phyloP scores from a whole-genome alignment of 2,113 vertebrate species.

The Zosterops japonicus region DNA sequence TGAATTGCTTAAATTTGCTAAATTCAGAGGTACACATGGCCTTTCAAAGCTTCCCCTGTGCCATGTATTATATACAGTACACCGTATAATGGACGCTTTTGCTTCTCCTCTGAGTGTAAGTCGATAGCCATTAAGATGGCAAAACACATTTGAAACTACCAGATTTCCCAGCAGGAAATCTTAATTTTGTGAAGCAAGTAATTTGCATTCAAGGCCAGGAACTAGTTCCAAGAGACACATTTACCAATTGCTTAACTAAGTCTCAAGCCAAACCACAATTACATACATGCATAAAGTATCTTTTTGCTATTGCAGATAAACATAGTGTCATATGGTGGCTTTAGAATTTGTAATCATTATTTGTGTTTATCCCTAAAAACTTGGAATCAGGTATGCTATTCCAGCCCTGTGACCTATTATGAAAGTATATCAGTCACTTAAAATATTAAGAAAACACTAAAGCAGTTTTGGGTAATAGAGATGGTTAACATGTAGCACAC shows the following conservation, averaged over 20 bases:
- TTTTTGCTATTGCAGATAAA: background rate
- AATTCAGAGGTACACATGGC: background rate
- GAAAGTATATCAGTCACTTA: background rate
- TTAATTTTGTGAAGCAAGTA: slow-evolving; percentile 44
- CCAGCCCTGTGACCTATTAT: background rate
- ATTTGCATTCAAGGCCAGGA: slow-evolving; percentile 11
- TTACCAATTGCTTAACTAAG: slow-evolving; percentile 12
- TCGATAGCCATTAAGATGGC: background rate
- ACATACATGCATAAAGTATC: background rate
- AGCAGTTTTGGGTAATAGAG: background rate
- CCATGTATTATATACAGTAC: background rate
- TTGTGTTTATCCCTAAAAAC: background rate
- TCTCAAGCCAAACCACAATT: slow-evolving; percentile 18
- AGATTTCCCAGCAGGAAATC: slow-evolving; percentile 25
- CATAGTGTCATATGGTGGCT: background rate
- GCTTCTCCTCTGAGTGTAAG: background rate
- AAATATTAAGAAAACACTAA: background rate
- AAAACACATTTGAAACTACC: background rate
- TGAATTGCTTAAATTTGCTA: background rate
- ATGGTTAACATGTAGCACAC: background rate
- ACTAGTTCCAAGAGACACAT: slow-evolving; percentile 41
- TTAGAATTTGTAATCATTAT: background rate
- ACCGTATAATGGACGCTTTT: background rate
- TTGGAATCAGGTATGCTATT: background rate
- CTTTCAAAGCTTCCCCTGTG: background rate